Base-by-base conservation (phyloP, 2,888 invertebrate genomes). In the Hemistola chrysoprasaria region DNA sequence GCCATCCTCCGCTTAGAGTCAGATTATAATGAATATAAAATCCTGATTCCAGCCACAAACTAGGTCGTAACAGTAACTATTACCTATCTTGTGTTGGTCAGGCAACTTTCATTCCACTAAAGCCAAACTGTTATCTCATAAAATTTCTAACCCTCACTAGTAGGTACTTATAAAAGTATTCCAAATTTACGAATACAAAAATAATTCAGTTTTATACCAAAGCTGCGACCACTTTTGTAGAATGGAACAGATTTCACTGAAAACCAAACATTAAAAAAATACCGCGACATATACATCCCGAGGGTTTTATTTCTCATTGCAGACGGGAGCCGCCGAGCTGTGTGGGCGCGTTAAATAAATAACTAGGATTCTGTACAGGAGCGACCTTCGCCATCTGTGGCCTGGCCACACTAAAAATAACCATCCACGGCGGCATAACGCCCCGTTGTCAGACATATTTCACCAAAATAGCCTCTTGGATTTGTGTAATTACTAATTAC, bases 341-440 rank as follows among this genome's bases (percentile, higher is more conserved):
- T 65, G 75, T 69, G 71, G 72, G 68, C 47, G 58, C 57, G 66
- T 68, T 83, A 75, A 82, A 83, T 81, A 84, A 81, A 78, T 82
- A 80, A 79, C 74, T 70, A 72, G 66, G 63, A 65, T 65, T 72
- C 71, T 67, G 73, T 67, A 59, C 70, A 58, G 69, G 65, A 67
- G 62, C 75, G 78, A 73, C 83, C 81, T 81, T 79, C 74, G 61
- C 74, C 83, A 80, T 80, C 79, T 83, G 84, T 61, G 78, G 70
- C 68, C 69, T 61, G 78, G 70, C 68, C 69, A 68, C 55, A 72
- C 73, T 73, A 70, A 76, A 81, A 79, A 82, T 83, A 83, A 74
- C 68, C 65, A 62, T 51, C 62, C 30, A 23, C 38, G 47, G 50
- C 40, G 53, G 56, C 53, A 45, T 46, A 47, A 45, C 51, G 52